Base-by-base conservation (phyloP, 2,888 invertebrate species). In the Octodonta nipae region DNA sequence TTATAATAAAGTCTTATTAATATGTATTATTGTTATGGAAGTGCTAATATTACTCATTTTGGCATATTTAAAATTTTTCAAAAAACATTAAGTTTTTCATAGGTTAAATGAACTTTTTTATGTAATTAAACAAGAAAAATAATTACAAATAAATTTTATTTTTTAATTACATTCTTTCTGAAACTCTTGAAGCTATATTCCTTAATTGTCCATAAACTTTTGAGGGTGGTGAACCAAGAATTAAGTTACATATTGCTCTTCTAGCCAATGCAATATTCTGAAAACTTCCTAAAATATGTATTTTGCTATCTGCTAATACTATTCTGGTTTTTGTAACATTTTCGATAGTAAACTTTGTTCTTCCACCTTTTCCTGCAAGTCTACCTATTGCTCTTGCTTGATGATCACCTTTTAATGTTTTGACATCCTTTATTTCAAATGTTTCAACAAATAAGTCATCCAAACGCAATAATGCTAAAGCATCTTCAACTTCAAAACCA, bases 311-410 rank as follows among this genome's bases (percentile, higher is more conserved):
- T 12, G 96, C 96, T 39, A 99, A 66, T 13, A 99, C 89, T 54
- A 99, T 93, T 57, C 98, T 76, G 0, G 96, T 96, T 67, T 93
- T 95, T 0, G 96, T 98, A 0, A 87, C 89, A 63, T 99, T 99
- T 67, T 99, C 98, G 50, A 99, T 96, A 0, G 95, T 93, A 56
- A 86, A 93, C 60, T 95, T 96, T 1, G 95, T 99, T 39, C 89
- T 73, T 13, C 95, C 95, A 13, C 89, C 88, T 66, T 96, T 95
- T 1, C 98, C 98, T 2, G 98, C 98, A 22, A 99, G 66, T 35
- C 98, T 72, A n/a, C 93, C 98, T 45, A 99, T 86, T 0, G 96
- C 96, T 53, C 98, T 70, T 11, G 91, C 83, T 46, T 92, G 70
- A 59, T 98, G 95, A 58, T 96, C 95, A 2, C 96, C 95, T 58